Evolutionary conservation across 92 coral and sea anemone genomes (phyloP).

Genomic region (Palythoa grandiflora): DNA sequence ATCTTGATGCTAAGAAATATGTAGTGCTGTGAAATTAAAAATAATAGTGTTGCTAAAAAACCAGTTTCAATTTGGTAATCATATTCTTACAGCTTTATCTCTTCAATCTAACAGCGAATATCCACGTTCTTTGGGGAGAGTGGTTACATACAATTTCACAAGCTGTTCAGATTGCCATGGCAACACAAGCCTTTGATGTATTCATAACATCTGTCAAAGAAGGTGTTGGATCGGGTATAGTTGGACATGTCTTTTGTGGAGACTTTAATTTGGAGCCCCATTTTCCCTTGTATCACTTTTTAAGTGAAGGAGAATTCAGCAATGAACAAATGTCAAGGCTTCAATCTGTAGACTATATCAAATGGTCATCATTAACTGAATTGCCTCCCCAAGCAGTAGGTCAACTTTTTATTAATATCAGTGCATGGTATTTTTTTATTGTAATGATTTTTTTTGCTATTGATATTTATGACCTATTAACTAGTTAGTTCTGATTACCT

Average conservation of each 20-base stretch:
- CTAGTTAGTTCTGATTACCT: no score
- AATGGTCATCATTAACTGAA: constrained; percentile 22
- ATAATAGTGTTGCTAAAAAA: background rate
- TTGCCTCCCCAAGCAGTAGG: constrained; percentile 37
- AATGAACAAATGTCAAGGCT: constrained; percentile 49
- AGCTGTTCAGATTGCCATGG: constrained; percentile 66
- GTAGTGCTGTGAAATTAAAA: no score
- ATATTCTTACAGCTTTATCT: background rate
- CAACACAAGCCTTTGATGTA: constrained; percentile 64
- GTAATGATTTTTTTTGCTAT: no score
- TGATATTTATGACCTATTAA: no score
- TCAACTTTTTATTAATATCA: background rate
- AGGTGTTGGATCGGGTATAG: constrained; percentile 22
- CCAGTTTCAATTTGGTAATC: background rate
- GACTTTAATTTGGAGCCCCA: constrained; percentile 85
- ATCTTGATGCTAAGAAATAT: no score
- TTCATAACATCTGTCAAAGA: constrained; percentile 43
- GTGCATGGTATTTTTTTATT: no score
- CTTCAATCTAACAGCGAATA: constrained; percentile 48
- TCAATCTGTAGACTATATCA: constrained; percentile 63
- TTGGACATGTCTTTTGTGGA: constrained; percentile 72
- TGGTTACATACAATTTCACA: constrained; percentile 65
- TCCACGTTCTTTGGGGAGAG: constrained; percentile 59
- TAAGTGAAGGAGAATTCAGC: constrained; percentile 61
- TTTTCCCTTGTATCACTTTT: constrained; percentile 74